These are phyloP conservation scores for Silurus aristotelis DNA, from an alignment of 2,797 vertebrate genomes.

Conservation along the genomic window DNA sequence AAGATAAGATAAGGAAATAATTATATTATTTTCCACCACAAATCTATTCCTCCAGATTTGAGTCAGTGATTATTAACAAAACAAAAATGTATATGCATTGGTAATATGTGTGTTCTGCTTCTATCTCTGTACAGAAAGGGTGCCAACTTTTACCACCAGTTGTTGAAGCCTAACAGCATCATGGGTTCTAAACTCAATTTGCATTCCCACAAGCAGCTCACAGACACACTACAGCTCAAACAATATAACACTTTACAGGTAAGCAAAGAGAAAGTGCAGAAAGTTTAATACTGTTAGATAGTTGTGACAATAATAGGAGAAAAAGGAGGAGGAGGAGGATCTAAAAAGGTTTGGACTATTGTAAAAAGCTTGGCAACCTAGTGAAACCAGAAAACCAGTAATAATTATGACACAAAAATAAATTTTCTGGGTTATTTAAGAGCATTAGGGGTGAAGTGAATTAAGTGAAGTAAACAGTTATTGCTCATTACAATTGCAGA, in stretches of 20 bases:
- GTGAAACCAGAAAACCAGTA: neutral
- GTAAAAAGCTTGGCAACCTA: neutral
- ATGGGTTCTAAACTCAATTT: slow-evolving; percentile 35
- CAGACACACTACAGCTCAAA: slow-evolving; percentile 42
- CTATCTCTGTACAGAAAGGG: slow-evolving; percentile 27
- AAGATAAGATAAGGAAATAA: too few relatives aligned
- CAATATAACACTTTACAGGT: slow-evolving; percentile 27
- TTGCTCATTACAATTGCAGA: slow-evolving; percentile 30
- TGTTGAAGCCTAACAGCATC: slow-evolving; percentile 35
- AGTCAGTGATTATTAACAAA: neutral
- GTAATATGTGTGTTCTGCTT: neutral
- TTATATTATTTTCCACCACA: too few relatives aligned
- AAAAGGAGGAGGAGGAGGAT: too few relatives aligned
- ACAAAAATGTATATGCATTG: neutral
- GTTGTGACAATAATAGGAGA: neutral
- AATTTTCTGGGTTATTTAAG: neutral
- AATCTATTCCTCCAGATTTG: neutral
- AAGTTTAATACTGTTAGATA: neutral
- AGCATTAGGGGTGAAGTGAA: neutral
- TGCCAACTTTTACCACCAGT: slow-evolving; percentile 35
- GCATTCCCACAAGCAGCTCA: slow-evolving; percentile 42
- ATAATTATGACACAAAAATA: neutral
- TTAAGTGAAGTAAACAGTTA: neutral
- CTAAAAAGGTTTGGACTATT: neutral
- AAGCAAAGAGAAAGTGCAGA: neutral